Conservation (phyloP, 2,797 vertebrate genomes). For the Muraenolepis orangiensis region DNA sequence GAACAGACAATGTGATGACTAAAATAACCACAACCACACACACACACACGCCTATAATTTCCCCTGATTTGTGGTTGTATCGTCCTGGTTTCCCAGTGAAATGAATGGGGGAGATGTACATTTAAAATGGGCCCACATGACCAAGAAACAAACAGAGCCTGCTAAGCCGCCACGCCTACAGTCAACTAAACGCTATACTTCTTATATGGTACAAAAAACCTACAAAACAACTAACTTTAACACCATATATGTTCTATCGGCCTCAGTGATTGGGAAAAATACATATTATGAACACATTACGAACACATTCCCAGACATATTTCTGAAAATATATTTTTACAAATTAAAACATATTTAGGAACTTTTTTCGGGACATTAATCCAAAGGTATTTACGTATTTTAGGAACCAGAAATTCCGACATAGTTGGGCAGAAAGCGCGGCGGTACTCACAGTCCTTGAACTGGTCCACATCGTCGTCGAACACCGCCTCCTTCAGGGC, state of each 20-base stretch:
- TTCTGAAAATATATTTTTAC: too few species aligned
- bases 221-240: neutral
- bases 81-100: neutral
- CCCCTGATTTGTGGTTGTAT: neutral
- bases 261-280: neutral
- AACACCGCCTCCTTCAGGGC: constrained; percentile 97
- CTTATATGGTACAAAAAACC: neutral
- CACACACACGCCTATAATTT: neutral
- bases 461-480: constrained; percentile 97
- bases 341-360: neutral
- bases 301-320: neutral
- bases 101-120: neutral
- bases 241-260: neutral
- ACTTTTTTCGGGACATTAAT: neutral
- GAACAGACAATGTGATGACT: constrained; percentile 46
- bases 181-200: neutral
- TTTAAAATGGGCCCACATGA: neutral
- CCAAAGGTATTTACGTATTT: neutral
- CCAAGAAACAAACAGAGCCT: too few species aligned
- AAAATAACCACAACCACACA: constrained; percentile 1
- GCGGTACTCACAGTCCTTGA: constrained; percentile 86
- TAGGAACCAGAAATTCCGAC: too few species aligned
- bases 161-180: neutral
- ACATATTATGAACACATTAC: neutral
- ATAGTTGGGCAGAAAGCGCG: too few species aligned